phyloP scores from a whole-genome alignment of 2,888 invertebrate species.

The Aquatica leii region DNA sequence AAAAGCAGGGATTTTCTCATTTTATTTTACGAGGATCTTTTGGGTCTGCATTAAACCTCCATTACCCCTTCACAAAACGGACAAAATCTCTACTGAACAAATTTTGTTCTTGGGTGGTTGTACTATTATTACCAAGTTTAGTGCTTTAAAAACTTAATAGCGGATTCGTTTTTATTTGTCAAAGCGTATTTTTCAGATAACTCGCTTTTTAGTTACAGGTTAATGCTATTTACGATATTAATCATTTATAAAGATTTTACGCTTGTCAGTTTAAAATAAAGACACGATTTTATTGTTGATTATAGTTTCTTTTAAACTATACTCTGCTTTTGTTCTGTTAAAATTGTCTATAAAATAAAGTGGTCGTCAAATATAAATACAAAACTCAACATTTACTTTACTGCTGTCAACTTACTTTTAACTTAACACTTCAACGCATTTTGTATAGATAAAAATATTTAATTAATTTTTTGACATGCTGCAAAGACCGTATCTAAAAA shows the following conservation, averaged over 20 bases:
- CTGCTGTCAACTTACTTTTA: constrained; percentile 13
- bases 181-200: constrained; percentile 41
- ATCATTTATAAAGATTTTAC: constrained; percentile 42
- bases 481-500: too few species aligned
- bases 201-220: constrained; percentile 43
- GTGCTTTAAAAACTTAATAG: constrained; percentile 25
- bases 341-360: constrained; percentile 29
- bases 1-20: constrained; percentile 24
- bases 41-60: constrained; percentile 22
- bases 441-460: background rate
- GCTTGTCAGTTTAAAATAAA: constrained; percentile 32
- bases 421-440: constrained; percentile 1
- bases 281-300: constrained; percentile 30
- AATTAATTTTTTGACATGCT: too few species aligned
- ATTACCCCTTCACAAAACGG: constrained; percentile 18
- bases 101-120: constrained; percentile 17
- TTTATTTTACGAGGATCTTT: constrained; percentile 26
- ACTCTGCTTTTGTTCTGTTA: constrained; percentile 18
- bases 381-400: constrained; percentile 21
- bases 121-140: constrained; percentile 25
- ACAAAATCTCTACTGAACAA: constrained; percentile 16
- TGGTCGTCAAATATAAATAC: constrained; percentile 25
- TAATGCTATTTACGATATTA: constrained; percentile 47
- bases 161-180: constrained; percentile 21
- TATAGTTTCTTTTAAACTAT: constrained; percentile 32